Evolutionary conservation across 2,797 vertebrate genomes (phyloP).

Genomic region (Xiphorhynchus erythropygius): DNA sequence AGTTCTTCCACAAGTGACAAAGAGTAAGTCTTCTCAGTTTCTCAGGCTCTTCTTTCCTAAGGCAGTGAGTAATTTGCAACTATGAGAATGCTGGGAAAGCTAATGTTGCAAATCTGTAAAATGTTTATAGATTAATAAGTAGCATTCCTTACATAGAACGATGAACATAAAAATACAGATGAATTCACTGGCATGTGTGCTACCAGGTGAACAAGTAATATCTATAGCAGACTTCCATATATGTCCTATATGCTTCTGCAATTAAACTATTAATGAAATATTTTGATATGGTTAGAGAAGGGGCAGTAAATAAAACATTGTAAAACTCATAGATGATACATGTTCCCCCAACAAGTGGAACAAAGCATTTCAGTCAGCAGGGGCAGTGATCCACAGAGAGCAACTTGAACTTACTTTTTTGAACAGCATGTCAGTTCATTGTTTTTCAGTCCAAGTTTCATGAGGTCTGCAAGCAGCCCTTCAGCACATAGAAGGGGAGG

Average conservation of each 20-base stretch:
- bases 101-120: background rate
- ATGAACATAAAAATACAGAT: background rate
- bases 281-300: background rate
- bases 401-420: background rate
- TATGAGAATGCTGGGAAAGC: background rate
- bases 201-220: background rate
- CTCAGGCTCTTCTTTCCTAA: background rate
- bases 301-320: background rate
- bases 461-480: background rate
- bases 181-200: background rate
- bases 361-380: background rate
- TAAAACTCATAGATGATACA: background rate
- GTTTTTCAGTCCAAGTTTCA: background rate
- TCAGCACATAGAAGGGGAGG: background rate
- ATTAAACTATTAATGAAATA: background rate
- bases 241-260: background rate
- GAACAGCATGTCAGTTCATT: background rate
- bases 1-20: background rate
- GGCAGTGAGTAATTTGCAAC: background rate
- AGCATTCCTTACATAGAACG: background rate
- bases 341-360: background rate
- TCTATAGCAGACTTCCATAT: background rate
- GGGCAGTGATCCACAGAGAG: background rate
- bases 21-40: conserved; percentile 8
- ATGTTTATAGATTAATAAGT: background rate